Evolutionary conservation across 2,888 invertebrate species (phyloP).

Genomic region (Chorisops tibialis): DNA sequence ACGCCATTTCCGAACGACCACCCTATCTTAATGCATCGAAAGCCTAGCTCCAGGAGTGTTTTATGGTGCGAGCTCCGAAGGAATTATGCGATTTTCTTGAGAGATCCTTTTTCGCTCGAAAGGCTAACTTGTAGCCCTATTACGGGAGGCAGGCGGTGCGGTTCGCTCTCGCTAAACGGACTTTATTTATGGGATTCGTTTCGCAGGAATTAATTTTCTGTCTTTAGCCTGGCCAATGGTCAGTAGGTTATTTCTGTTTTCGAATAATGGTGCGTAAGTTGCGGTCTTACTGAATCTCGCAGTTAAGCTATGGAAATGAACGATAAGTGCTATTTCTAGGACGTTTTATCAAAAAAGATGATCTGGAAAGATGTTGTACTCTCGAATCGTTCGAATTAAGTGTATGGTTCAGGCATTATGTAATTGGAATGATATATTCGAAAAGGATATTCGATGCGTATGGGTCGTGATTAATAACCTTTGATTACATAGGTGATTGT

Average conservation of each 20-base stretch:
- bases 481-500: too few relatives aligned
- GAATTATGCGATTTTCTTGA: slow-evolving; percentile 25
- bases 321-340: slow-evolving; percentile 23
- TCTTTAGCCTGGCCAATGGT: slow-evolving; percentile 13
- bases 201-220: slow-evolving; percentile 24
- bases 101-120: slow-evolving; percentile 14
- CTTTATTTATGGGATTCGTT: slow-evolving; percentile 23
- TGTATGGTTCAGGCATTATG: not conserved
- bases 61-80: slow-evolving; percentile 21
- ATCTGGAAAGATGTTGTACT: slow-evolving; percentile 2
- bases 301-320: slow-evolving; percentile 15
- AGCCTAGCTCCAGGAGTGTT: slow-evolving; percentile 23
- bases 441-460: slow-evolving; percentile 21
- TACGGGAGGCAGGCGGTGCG: not conserved
- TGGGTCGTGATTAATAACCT: too few relatives aligned
- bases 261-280: slow-evolving; percentile 23
- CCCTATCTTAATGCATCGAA: slow-evolving; percentile 31
- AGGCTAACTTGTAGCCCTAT: slow-evolving; percentile 1
- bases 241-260: slow-evolving; percentile 13
- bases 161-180: slow-evolving; percentile 7
- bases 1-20: slow-evolving; percentile 31
- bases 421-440: slow-evolving; percentile 6
- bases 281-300: slow-evolving; percentile 9
- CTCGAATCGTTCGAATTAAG: not conserved
- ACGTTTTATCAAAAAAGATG: slow-evolving; percentile 17